phyloP scores from a whole-genome alignment of 2,113 vertebrate genomes.

The Ammospiza caudacuta region DNA sequence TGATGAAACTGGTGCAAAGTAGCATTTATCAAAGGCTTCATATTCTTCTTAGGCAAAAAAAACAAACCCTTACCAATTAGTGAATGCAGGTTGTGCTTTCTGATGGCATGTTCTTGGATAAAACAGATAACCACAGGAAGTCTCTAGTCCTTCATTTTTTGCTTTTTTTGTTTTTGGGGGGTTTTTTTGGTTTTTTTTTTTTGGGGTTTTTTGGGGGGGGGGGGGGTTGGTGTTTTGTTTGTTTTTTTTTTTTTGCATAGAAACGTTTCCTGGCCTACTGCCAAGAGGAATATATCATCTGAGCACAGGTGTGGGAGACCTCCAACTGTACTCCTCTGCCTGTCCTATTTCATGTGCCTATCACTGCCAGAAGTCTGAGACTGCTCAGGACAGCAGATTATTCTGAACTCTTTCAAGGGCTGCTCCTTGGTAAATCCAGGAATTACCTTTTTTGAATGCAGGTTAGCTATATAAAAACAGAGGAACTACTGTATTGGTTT shows the following conservation, averaged over 20 bases:
- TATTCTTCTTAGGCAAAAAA: neutral
- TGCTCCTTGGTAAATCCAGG: neutral
- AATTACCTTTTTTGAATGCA: neutral
- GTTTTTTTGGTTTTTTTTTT: no score
- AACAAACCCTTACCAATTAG: neutral
- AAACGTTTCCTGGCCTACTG: neutral
- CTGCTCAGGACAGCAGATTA: neutral
- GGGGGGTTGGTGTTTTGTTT: no score
- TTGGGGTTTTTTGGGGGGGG: neutral
- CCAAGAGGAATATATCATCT: neutral
- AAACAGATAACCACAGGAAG: neutral
- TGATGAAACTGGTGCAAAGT: neutral
- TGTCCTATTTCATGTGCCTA: neutral
- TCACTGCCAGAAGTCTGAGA: rapidly evolving
- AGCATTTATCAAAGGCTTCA: neutral
- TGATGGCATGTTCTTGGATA: neutral
- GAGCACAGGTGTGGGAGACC: neutral
- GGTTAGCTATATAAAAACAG: neutral
- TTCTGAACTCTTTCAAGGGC: neutral
- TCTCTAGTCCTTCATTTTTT: neutral
- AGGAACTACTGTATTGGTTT: neutral
- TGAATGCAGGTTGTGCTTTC: neutral
- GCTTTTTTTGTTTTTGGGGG: no score
- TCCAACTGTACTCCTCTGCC: neutral
- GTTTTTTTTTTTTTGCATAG: neutral